Evolutionary conservation across 2,113 vertebrate species (phyloP), one percentile per base, ranked within the genome.

Genomic region (Coptodon rendalli): DNA sequence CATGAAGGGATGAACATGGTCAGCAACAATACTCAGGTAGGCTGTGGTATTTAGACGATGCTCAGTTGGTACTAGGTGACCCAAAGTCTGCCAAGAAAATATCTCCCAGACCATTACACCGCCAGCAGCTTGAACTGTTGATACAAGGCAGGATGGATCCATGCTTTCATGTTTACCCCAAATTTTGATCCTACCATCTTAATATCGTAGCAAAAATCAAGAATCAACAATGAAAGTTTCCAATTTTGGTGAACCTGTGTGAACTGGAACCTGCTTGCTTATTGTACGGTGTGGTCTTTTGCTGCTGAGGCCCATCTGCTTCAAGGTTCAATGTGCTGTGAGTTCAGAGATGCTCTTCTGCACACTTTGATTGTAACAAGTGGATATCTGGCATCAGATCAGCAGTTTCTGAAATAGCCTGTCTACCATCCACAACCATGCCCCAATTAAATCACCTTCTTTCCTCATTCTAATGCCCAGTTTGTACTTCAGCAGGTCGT

Each of bases 101-200:
- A 76, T 29, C 2, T 9, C 40, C 9, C 22, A 48, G 1, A 43
- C 66, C 40, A 29, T 48, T 76, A 5, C 40, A 73, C 22, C 40
- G 45, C 0, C 22, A 29, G 14, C 68, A 66, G 17, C 34, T 66
- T 66, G 61, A 73, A 73, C 22, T 45, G 22, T 45, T 45, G 22
- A 12, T 17, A 3, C 61, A 36, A 66, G 31, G 17, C 31, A 36
- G 61, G 2, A 2, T 66, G 61, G 61, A 73, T 7, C 40, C 68
- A 73, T 17, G 22, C 68, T 73, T 73, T 29, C 68, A 48, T 11
- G 68, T 73, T 73, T 17, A 73, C 40, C 22, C 2, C 68, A 0
- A 29, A 73, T 48, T 45, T 0, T 73, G 40, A 45, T 27, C n/a
- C 11, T 63, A 0, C 59, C 31, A 7, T 0, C 1, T 68, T 38